These are phyloP conservation scores for Drosophila pectinifera DNA, from an alignment of 1,140 invertebrate species.

Conservation along the genomic window DNA sequence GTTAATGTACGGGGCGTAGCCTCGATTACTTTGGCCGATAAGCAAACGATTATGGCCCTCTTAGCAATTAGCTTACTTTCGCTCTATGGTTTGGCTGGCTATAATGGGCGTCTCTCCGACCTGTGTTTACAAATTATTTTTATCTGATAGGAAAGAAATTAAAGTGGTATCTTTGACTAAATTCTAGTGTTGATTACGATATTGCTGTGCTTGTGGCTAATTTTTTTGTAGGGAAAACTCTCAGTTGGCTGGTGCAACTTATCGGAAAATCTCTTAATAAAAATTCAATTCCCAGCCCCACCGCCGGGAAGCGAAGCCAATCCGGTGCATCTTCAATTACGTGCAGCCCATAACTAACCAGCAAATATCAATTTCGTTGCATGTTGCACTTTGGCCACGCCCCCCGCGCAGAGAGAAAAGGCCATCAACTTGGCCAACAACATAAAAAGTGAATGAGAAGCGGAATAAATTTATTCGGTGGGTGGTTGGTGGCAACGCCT, in stretches of 20 bases:
- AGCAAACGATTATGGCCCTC: slow-evolving; percentile 37
- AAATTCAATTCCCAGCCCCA: slow-evolving; percentile 14
- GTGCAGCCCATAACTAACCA: slow-evolving; percentile 40
- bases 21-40: slow-evolving; percentile 31
- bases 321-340: slow-evolving; percentile 41
- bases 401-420: slow-evolving; percentile 5
- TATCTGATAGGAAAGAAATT: too few relatives aligned
- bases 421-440: slow-evolving; percentile 31
- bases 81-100: not conserved
- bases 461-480: slow-evolving; percentile 58
- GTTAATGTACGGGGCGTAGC: slow-evolving; percentile 40
- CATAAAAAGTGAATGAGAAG: slow-evolving; percentile 42
- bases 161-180: not conserved
- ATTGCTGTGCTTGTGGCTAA: not conserved
- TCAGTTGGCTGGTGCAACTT: not conserved
- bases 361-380: slow-evolving; percentile 56
- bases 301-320: slow-evolving; percentile 18
- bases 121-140: slow-evolving; percentile 1
- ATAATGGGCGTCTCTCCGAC: not conserved
- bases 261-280: slow-evolving; percentile 19
- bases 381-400: slow-evolving; percentile 51
- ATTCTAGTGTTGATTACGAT: not conserved
- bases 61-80: slow-evolving; percentile 49
- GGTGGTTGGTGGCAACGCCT: slow-evolving; percentile 23
- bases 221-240: not conserved